Evolutionary conservation across 2,797 vertebrate species (phyloP), one percentile per base, ranked within the genome.

Genomic region (Ceryle rudis): DNA sequence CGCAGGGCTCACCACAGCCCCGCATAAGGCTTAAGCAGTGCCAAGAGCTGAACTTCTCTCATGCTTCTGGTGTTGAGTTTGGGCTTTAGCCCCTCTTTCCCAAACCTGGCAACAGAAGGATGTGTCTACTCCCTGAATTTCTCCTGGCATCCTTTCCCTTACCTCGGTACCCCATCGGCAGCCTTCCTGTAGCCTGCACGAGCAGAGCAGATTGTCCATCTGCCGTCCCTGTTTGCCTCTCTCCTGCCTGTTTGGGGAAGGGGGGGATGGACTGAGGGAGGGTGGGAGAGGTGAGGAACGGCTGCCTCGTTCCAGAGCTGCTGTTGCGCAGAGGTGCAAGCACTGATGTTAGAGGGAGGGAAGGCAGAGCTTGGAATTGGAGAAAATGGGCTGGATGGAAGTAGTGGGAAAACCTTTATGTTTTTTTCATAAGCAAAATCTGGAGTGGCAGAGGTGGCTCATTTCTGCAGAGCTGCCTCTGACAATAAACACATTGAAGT

Each of bases 371-470:
- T 52, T 78, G 69, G 61, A 55, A 12, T 8, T 51, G 57, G 28
- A 86, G 65, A 67, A 62, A 49, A 52, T 22, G 33, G 52, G 55
- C 65, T 71, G 88, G 46, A n/a, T 89, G 92, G 51, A 78, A 84
- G 13, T 8, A 29, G 46, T 0, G 51, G 66, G 9, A 64, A 25
- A 86, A 80, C 41, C 26, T 54, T 55, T 23, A 55, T 55, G 58
- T 39, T 86, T 89, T 90, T 90, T 81, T 93, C 57, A 15, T 5
- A 70, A 87, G 55, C 33, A 66, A 29, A 44, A 80, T 55, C 3
- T 55, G 81, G 71, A 64, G 61, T 35, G 89, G 66, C 83, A 94
- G 83, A 81, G 81, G 81, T 52, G 17, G 70, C 78, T 97, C 55
- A 6, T 55, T 62, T 21, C 75, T 82, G 75, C 81, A 92, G 93